Evolutionary conservation across 2,888 invertebrate genomes (phyloP).

Genomic region (Watsonalla cultraria): DNA sequence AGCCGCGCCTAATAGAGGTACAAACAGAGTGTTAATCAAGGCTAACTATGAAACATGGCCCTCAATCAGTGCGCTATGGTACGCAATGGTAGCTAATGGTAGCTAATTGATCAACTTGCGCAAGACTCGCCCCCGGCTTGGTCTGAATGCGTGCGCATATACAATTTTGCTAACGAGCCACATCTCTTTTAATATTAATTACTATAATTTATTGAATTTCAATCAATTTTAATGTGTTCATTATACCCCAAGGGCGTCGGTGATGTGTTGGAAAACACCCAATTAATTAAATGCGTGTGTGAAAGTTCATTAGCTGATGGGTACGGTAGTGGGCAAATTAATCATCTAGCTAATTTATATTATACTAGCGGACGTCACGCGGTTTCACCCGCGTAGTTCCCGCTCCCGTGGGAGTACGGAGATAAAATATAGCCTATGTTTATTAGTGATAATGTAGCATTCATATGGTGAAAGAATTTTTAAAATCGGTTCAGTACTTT

Average conservation of each 20-base stretch:
- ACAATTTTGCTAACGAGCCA: slow-evolving; percentile 2
- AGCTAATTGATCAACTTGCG: slow-evolving; percentile 4
- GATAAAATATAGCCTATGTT: no score
- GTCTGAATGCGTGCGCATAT: not conserved
- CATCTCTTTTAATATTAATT: not conserved
- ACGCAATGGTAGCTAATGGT: not conserved
- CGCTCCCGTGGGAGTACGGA: no score
- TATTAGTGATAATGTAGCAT: no score
- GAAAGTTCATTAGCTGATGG: not conserved
- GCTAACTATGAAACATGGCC: slow-evolving; percentile 23
- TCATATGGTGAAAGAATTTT: no score
- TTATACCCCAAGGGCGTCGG: not conserved
- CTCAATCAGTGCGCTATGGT: slow-evolving; percentile 38
- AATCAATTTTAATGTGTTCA: not conserved
- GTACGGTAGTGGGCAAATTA: not conserved
- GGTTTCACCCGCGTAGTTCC: no score
- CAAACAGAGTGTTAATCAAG: slow-evolving; percentile 16
- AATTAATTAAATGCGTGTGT: not conserved
- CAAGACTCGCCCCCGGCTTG: not conserved
- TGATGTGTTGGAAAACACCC: not conserved
- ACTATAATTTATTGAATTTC: not conserved
- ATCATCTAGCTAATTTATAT: not conserved
- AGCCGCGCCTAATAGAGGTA: not conserved
- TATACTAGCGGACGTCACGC: no score
- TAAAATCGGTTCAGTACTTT: no score